A percentile compares a stretch with the other conserved stretches of the same genome.
phyloP scores from a whole-genome alignment of 2,888 invertebrate species.

The Megalurothrips usitatus region DNA sequence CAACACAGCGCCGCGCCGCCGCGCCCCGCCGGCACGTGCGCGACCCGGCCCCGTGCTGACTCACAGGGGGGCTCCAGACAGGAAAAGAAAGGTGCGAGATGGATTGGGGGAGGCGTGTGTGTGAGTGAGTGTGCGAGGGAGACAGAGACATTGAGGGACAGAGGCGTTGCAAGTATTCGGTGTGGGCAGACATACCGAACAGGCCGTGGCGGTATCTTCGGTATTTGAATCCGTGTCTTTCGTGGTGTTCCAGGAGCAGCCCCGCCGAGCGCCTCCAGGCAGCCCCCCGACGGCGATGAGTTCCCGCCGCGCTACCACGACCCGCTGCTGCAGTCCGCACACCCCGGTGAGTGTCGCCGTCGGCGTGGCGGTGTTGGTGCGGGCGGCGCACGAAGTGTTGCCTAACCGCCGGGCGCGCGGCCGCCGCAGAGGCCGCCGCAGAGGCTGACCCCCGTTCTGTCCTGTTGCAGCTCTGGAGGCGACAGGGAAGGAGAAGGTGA shows the following conservation, averaged over 20 bases:
- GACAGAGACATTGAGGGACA: neutral
- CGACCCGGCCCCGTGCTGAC: neutral
- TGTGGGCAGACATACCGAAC: too few relatives aligned
- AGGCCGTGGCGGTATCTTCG: too few relatives aligned
- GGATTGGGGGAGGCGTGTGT: too few relatives aligned
- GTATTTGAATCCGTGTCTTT: neutral
- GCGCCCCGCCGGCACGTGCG: neutral
- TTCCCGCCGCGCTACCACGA: conserved; percentile 68
- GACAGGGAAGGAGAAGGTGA: conserved; percentile 28
- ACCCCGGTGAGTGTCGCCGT: conserved; percentile 38
- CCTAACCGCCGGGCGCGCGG: conserved; percentile 30
- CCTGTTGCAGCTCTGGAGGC: neutral
- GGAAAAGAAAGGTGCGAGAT: too few relatives aligned
- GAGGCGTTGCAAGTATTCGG: too few relatives aligned
- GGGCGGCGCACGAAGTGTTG: conserved; percentile 15
- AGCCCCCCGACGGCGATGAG: conserved; percentile 79
- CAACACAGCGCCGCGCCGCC: neutral
- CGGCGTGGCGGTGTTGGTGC: conserved; percentile 40
- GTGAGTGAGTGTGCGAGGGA: neutral
- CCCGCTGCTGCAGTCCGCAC: conserved; percentile 42
- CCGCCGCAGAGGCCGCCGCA: conserved; percentile 30
- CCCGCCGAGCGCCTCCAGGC: conserved; percentile 56
- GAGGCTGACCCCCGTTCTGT: neutral
- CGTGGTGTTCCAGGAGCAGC: conserved; percentile 32
- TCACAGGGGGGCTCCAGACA: neutral